Evolutionary conservation across 2,113 vertebrate genomes (phyloP).

Genomic region (Tenrec ecaudatus): DNA sequence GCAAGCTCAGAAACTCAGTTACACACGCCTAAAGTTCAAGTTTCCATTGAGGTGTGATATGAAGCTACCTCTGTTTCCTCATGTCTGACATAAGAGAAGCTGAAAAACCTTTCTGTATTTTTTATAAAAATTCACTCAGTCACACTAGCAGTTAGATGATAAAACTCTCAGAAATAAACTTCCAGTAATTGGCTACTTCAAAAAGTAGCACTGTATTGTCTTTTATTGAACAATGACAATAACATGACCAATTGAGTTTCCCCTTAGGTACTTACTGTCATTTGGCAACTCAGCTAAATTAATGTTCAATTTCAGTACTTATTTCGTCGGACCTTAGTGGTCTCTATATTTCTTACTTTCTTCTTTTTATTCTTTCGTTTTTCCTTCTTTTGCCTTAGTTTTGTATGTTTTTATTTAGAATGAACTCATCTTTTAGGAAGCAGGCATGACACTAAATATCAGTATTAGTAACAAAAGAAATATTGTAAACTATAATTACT

Average conservation of each 20-base stretch:
- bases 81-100: not conserved
- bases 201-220: not conserved
- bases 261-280: not conserved
- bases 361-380: not conserved
- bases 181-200: not conserved
- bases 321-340: not conserved
- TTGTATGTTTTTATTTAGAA: slow-evolving; percentile 48
- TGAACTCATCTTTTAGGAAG: not conserved
- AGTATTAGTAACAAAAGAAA: slow-evolving; percentile 39
- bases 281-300: slow-evolving; percentile 39
- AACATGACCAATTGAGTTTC: not conserved
- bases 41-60: not conserved
- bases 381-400: not conserved
- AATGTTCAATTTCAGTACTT: slow-evolving; percentile 20
- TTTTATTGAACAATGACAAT: slow-evolving; percentile 19
- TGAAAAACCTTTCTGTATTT: slow-evolving; percentile 27
- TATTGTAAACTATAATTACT: not conserved
- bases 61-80: slow-evolving; percentile 26
- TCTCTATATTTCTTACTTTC: slow-evolving; percentile 19
- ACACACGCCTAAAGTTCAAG: not conserved
- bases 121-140: not conserved
- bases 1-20: not conserved
- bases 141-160: not conserved
- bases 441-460: slow-evolving; percentile 18
- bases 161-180: slow-evolving; percentile 20